Percentiles rank a stretch among this genome's conserved stretches.
These are phyloP conservation scores for Antechinus stuartii DNA, from an alignment of 2,113 vertebrate genomes.

Conservation along the genomic window DNA sequence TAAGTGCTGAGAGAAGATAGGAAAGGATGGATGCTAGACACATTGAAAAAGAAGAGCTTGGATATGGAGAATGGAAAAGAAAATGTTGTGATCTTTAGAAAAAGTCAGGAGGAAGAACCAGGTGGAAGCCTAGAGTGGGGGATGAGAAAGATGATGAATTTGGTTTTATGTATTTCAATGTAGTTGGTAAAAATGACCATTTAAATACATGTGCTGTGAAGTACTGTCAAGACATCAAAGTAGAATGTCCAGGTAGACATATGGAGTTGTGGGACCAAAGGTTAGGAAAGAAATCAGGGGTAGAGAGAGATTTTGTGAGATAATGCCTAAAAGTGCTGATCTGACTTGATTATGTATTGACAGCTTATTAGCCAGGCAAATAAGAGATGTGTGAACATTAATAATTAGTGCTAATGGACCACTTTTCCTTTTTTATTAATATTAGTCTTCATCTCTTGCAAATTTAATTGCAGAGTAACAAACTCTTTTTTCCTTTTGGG, in stretches of 20 bases:
- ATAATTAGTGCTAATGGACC: not conserved
- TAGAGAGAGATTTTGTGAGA: not conserved
- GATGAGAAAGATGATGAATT: not conserved
- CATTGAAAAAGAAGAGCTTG: not conserved
- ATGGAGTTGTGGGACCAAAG: not conserved
- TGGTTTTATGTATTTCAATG: not conserved
- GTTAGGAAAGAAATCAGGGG: not conserved
- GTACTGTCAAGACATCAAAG: slow-evolving; percentile 15
- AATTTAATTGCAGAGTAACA: not conserved
- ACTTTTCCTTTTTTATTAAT: not conserved
- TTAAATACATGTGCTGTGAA: slow-evolving; percentile 25
- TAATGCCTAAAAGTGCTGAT: not conserved
- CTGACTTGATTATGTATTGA: not conserved
- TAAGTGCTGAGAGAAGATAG: not conserved
- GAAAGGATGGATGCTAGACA: not conserved
- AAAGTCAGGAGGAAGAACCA: not conserved
- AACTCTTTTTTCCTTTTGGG: not conserved
- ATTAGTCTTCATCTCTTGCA: slow-evolving; percentile 3
- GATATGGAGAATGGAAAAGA: not conserved
- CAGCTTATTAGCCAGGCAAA: not conserved
- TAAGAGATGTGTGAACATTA: not conserved
- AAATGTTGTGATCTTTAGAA: not conserved
- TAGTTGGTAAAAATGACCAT: not conserved
- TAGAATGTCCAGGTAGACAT: not conserved
- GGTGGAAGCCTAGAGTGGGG: not conserved